Evolutionary conservation across 2,888 invertebrate genomes (phyloP).

Genomic region (Xiphydria camelus): DNA sequence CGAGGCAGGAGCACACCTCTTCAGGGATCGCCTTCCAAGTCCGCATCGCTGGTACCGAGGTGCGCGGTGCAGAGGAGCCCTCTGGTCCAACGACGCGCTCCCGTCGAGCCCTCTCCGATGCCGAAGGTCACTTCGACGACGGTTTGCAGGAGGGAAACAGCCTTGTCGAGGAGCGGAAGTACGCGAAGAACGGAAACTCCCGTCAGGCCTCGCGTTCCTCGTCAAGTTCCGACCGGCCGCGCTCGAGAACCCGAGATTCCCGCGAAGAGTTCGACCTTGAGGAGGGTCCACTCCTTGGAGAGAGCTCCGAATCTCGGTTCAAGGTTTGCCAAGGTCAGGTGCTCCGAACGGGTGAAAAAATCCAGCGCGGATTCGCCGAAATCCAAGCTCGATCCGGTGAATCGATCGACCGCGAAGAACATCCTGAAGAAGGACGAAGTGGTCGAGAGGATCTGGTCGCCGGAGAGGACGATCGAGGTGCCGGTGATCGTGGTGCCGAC

Average conservation of each 20-base stretch:
- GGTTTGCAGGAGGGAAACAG: too few species aligned
- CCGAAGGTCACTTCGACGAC: too few species aligned
- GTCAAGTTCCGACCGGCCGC: background rate
- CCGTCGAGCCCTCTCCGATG: background rate
- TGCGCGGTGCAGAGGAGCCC: background rate
- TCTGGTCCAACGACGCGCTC: background rate
- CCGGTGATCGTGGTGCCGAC: constrained; percentile 12
- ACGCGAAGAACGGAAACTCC: background rate
- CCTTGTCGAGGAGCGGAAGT: background rate
- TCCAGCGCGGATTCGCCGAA: background rate
- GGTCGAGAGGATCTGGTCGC: constrained; percentile 9
- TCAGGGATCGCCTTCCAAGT: background rate
- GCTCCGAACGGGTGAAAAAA: constrained; percentile 4
- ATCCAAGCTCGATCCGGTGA: background rate
- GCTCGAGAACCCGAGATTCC: background rate
- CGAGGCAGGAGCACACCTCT: too few species aligned
- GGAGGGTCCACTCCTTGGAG: constrained; percentile 7
- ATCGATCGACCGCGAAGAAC: background rate
- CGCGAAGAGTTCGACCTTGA: background rate
- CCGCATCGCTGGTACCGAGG: background rate
- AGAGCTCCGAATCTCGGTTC: background rate
- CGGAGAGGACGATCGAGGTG: constrained; percentile 8
- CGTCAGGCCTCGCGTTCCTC: background rate
- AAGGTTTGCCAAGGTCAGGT: background rate
- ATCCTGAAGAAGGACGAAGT: constrained; percentile 10